Evolutionary conservation across 1,140 invertebrate species (phyloP).

Genomic region (Drosophila setifemur): DNA sequence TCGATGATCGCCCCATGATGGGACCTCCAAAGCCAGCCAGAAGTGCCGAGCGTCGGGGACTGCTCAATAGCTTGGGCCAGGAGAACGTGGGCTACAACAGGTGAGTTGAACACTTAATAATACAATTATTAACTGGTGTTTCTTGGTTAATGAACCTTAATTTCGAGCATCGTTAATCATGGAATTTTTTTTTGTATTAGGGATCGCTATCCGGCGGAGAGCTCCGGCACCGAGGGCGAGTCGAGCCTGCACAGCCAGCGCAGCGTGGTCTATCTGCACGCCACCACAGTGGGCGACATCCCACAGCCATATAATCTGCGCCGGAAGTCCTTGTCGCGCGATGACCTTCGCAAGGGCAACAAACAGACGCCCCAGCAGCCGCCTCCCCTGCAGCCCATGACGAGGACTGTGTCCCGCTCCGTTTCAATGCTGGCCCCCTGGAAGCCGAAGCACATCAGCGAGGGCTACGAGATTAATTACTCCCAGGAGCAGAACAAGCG

Average conservation of each 20-base stretch:
- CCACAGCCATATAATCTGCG: constrained; percentile 81
- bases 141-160: no score
- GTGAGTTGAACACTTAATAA: constrained; percentile 7
- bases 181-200: constrained; percentile 32
- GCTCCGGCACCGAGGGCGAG: constrained; percentile 89
- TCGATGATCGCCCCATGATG: constrained; percentile 51
- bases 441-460: constrained; percentile 88
- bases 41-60: constrained; percentile 65
- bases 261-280: constrained; percentile 91
- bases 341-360: constrained; percentile 85
- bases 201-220: constrained; percentile 84
- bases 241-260: constrained; percentile 90
- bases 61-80: constrained; percentile 33
- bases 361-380: constrained; percentile 52
- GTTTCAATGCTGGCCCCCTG: constrained; percentile 92
- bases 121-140: no score
- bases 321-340: constrained; percentile 84
- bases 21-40: constrained; percentile 79
- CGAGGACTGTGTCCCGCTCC: constrained; percentile 90
- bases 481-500: constrained; percentile 86
- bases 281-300: constrained; percentile 86
- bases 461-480: constrained; percentile 91
- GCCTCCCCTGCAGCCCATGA: constrained; percentile 85
- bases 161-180: no score
- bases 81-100: constrained; percentile 44